Evolutionary conservation across 2,113 vertebrate genomes (phyloP), one percentile per base, ranked within the genome.

Genomic region (Athene cunicularia): DNA sequence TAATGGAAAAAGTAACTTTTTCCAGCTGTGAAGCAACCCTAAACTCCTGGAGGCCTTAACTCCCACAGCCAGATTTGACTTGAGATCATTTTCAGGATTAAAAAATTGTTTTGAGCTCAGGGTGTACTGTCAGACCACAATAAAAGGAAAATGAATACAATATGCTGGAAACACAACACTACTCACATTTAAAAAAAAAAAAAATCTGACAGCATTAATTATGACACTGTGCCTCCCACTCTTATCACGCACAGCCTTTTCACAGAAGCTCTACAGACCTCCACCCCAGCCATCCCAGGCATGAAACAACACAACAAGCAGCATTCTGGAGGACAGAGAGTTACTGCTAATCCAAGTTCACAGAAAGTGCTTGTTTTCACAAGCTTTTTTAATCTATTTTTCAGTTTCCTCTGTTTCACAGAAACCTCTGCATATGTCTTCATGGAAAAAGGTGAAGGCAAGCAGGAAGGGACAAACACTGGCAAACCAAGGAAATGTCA

Each of bases 121-220:
- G 45, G 91, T 93, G 91, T 84, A 91, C 91, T 91, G 84, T 95
- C 88, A 91, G 91, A 84, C 73, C 92, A 96, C 89, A 86, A 92
- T 92, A 97, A 95, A 96, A 95, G 91, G 93, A 96, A 97, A 97
- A 97, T 94, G 68, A 95, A 94, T 88, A 95, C 89, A 97, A 97
- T 89, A 95, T 94, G 86, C 68, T 92, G 88, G 91, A 97, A 97
- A 87, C 53, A 75, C 58, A 96, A 75, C 84, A 87, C 91, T 26
- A 94, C 84, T 95, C 87, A 60, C 76, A 95, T 74, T 50, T 37
- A 35, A 62, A 72, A 90, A 92, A 80, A 72, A n/a, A n/a, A n/a
- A n/a, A n/a, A n/a, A n/a, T 95, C 86, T 95, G 96, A 96, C 94
- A 95, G 86, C 27, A 7, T 95, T 94, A 96, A 90, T 95, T 96